Conservation (phyloP, 2,113 vertebrate genomes). For the Nesoenas mayeri region DNA sequence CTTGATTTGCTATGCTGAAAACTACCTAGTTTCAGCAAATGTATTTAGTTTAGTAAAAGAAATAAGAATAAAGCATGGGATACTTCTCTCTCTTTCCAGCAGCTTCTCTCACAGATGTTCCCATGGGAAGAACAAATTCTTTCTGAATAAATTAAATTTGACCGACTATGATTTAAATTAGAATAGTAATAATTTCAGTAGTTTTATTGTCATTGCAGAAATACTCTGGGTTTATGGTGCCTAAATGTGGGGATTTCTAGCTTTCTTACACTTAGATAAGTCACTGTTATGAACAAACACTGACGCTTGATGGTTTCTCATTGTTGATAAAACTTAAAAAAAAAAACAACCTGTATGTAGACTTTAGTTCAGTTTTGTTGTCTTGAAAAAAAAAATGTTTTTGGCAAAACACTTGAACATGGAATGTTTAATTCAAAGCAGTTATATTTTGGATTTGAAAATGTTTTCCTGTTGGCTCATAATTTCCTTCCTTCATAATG, state of each 20-base stretch:
- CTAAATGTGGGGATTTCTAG: not conserved
- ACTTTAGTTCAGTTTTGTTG: not conserved
- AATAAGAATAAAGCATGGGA: not conserved
- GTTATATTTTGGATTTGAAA: not conserved
- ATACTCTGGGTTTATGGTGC: not conserved
- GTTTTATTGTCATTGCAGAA: not conserved
- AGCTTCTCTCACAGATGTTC: not conserved
- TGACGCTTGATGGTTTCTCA: not conserved
- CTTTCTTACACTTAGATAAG: not conserved
- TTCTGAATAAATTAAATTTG: not conserved
- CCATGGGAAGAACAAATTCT: not conserved
- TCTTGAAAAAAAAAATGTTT: not conserved
- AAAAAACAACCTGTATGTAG: not conserved
- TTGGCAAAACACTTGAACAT: not conserved
- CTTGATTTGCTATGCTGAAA: not conserved
- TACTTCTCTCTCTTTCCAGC: not conserved
- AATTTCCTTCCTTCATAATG: not conserved
- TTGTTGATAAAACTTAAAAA: not conserved
- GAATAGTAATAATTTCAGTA: not conserved
- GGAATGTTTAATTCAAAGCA: not conserved
- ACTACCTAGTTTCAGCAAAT: conserved; percentile 3
- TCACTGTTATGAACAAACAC: not conserved
- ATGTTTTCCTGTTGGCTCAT: not conserved
- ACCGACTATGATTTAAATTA: not conserved
- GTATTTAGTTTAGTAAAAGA: not conserved